Conservation (phyloP, 2,888 invertebrate genomes). For the Polylopha cassiicola region DNA sequence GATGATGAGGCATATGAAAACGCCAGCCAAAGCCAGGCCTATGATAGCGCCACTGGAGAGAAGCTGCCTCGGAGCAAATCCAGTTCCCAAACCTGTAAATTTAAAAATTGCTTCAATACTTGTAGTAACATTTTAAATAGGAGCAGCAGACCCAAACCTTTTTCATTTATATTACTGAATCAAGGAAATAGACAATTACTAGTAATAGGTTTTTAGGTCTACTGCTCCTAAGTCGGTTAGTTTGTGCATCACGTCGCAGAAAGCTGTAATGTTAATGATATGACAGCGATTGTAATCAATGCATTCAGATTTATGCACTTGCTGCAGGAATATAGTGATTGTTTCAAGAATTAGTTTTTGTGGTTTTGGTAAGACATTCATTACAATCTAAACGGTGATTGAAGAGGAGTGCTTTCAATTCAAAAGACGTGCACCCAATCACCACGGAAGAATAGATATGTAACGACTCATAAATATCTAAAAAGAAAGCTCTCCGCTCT, state of each 20-base stretch:
- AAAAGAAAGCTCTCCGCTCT: slow-evolving; percentile 68
- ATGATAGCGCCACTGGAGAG: slow-evolving; percentile 87
- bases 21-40: slow-evolving; percentile 89
- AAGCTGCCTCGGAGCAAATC: slow-evolving; percentile 70
- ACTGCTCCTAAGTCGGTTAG: slow-evolving; percentile 63
- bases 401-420: slow-evolving; percentile 69
- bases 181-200: not conserved
- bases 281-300: slow-evolving; percentile 65
- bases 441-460: slow-evolving; percentile 39
- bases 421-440: slow-evolving; percentile 72
- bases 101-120: slow-evolving; percentile 31
- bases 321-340: slow-evolving; percentile 18
- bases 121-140: slow-evolving; percentile 23
- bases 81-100: slow-evolving; percentile 66
- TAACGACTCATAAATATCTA: slow-evolving; percentile 30
- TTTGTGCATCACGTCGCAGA: slow-evolving; percentile 64
- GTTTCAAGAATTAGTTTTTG: slow-evolving; percentile 12
- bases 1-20: slow-evolving; percentile 87
- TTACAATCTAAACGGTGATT: slow-evolving; percentile 58
- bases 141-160: slow-evolving; percentile 56
- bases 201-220: slow-evolving; percentile 34
- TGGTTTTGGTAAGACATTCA: slow-evolving; percentile 39
- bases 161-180: slow-evolving; percentile 17
- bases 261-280: slow-evolving; percentile 70
- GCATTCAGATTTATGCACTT: slow-evolving; percentile 37